Conservation (phyloP, 1,140 invertebrate genomes). For the Pachypeltis micranthus region DNA sequence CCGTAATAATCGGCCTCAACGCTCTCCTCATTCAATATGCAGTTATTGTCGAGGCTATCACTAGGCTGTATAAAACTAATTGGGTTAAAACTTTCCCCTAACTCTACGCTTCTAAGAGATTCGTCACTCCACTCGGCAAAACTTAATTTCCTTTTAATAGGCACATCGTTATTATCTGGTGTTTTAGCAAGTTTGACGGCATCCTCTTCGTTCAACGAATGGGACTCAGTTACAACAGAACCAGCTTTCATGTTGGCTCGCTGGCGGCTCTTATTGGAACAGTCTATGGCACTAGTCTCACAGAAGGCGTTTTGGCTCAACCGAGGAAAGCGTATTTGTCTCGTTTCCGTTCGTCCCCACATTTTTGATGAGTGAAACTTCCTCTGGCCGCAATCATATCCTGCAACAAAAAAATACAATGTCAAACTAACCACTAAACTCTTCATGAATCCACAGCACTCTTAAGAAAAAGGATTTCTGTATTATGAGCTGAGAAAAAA, state of each 20-base stretch:
- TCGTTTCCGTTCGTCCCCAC: no score
- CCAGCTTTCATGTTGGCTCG: not conserved
- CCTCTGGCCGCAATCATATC: no score
- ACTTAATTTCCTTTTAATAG: constrained; percentile 10
- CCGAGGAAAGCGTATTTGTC: not conserved
- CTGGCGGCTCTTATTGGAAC: not conserved
- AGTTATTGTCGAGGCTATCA: constrained; percentile 17
- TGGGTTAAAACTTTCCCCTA: not conserved
- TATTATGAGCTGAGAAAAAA: no score
- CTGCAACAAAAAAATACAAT: no score
- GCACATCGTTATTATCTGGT: constrained; percentile 16
- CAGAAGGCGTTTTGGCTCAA: not conserved
- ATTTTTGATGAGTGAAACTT: no score
- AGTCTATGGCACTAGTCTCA: constrained; percentile 9
- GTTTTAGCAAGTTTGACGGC: not conserved
- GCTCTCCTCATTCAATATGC: constrained; percentile 4
- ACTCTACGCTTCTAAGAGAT: not conserved
- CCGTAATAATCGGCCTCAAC: constrained; percentile 1
- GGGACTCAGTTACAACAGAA: no score
- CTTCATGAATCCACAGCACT: no score
- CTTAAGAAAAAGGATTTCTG: no score
- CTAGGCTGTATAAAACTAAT: constrained; percentile 11
- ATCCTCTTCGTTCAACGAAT: not conserved
- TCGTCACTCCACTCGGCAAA: constrained; percentile 6
- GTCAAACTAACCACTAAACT: no score